Base-by-base conservation (phyloP, 2,888 invertebrate species). In the Amphipoea oculea region DNA sequence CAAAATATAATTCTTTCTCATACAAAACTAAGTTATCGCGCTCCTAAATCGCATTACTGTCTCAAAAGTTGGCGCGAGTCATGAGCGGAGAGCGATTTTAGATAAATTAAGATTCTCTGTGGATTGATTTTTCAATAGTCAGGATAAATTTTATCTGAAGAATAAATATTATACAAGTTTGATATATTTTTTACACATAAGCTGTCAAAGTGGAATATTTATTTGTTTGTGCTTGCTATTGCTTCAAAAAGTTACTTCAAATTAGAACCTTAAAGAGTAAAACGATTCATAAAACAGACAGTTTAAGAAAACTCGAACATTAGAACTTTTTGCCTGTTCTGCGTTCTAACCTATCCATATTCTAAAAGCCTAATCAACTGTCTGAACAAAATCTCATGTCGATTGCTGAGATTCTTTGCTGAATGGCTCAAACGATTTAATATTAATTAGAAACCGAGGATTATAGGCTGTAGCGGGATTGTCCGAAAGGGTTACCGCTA, bases 21-120 rank as follows among this genome's bases (percentile, higher is more conserved):
- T 86, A 88, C 86, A 88, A 86, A 90, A 91, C 90, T 87, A 85
- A 88, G 92, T 91, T 91, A 91, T 91, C 90, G 88, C 91, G 87
- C 86, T 81, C 86, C 86, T 88, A 91, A 91, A 91, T 89, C 89
- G 87, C 82, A 91, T 92, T 92, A 92, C 90, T 69, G 84, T 82
- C 81, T 86, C 66, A 77, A 73, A 67, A 72, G 77, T 29, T 83
- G 83, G 79, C 69, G 3, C 54, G 78, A 83, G 83, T 57, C 5
- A 66, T 4, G 7, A 76, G 69, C 54, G 51, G 36, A 11, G 0
- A 78, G 78, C 78, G 87, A 67, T 81, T 80, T 68, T 6, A 60
- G 23, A n/a, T 54, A 54, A 40, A 40, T 40, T 29, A 29, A 45
- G 5, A 20, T 12, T 62, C 23, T 4, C 23, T 57, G 11, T 23